phyloP scores from a whole-genome alignment of 2,113 vertebrate genomes.

The Tachysurus vachellii region DNA sequence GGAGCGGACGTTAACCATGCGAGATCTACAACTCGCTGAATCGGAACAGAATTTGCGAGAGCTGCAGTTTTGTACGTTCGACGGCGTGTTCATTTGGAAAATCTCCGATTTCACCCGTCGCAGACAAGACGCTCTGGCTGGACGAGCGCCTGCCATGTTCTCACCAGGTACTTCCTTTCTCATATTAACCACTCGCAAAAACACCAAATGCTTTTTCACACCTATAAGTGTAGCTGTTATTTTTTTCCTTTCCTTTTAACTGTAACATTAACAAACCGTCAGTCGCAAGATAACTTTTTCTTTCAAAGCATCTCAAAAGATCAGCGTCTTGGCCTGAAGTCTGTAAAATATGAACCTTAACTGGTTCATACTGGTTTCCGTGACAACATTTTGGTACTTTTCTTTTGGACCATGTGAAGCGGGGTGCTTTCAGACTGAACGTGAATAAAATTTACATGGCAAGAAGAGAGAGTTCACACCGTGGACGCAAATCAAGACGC shows the following conservation, averaged over 20 bases:
- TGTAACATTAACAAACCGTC: background rate
- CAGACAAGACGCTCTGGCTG: conserved; percentile 88
- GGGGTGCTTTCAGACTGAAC: background rate
- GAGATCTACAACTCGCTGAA: conserved; percentile 88
- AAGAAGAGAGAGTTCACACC: background rate
- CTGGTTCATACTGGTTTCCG: background rate
- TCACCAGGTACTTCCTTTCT: conserved; percentile 83
- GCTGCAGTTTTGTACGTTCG: conserved; percentile 86
- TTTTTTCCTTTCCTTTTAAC: conserved; percentile 6
- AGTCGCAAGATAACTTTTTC: background rate
- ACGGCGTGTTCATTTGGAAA: conserved; percentile 95
- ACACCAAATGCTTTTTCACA: background rate
- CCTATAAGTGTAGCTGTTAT: background rate
- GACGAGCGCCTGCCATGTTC: conserved; percentile 92
- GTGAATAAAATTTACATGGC: background rate
- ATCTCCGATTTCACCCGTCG: conserved; percentile 90
- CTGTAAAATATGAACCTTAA: background rate
- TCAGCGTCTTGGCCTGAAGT: background rate
- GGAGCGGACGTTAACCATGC: conserved; percentile 87
- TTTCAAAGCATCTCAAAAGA: background rate
- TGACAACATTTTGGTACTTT: background rate
- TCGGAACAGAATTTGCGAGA: conserved; percentile 86
- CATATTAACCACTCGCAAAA: no score
- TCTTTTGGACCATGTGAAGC: background rate
- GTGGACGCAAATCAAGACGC: background rate